These are phyloP conservation scores for Brevipalpus yothersi DNA, from an alignment of 1,140 invertebrate genomes.

Conservation along the genomic window DNA sequence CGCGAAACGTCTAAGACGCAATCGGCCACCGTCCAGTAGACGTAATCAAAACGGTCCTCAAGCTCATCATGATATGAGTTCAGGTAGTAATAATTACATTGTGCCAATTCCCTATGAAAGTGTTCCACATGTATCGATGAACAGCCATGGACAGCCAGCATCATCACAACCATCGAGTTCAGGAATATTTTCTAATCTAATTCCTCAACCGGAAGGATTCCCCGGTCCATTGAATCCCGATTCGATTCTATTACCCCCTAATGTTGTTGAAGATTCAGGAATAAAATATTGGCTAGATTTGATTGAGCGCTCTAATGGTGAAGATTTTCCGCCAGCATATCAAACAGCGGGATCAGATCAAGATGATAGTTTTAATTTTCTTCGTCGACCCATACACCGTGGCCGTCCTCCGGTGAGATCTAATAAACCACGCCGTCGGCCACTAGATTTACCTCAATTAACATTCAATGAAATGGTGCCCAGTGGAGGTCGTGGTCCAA, in stretches of 20 bases:
- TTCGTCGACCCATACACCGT: neutral
- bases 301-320: conserved; percentile 2
- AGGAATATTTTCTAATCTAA: neutral
- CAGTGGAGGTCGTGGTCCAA: neutral
- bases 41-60: neutral
- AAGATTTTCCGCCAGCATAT: neutral
- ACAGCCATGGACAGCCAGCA: neutral
- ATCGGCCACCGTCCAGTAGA: neutral
- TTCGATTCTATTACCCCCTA: conserved; percentile 1
- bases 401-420: neutral
- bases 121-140: neutral
- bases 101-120: neutral
- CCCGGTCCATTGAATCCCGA: conserved; percentile 1
- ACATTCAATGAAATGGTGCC: neutral
- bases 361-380: neutral
- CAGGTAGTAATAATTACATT: neutral
- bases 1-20: neutral
- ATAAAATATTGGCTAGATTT: conserved; percentile 9
- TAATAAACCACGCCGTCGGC: neutral
- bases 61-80: neutral
- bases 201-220: neutral
- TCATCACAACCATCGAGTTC: neutral
- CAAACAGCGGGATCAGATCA: neutral
- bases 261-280: conserved; percentile 1
- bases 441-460: neutral